Conservation (phyloP, 2,797 vertebrate genomes). For the Dermochelys coriacea region DNA sequence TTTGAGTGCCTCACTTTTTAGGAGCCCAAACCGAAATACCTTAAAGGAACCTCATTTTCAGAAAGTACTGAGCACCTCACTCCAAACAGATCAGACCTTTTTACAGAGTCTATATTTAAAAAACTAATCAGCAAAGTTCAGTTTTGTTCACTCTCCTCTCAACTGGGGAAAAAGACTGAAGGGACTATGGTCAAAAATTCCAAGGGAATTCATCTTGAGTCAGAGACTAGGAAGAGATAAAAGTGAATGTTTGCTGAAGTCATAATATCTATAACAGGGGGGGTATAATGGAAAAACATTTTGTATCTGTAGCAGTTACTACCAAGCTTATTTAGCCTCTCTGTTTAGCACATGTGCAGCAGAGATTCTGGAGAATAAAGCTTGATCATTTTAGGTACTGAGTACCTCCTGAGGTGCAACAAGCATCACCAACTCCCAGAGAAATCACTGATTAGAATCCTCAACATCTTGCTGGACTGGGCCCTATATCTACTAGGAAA, state of each 20-base stretch:
- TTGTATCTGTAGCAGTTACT: not conserved
- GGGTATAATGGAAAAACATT: not conserved
- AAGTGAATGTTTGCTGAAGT: not conserved
- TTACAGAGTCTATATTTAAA: slow-evolving; percentile 59
- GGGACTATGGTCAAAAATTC: not conserved
- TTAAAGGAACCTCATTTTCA: slow-evolving; percentile 43
- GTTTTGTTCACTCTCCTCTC: slow-evolving; percentile 28
- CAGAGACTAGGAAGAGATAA: not conserved
- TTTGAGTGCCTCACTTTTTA: not conserved
- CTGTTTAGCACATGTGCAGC: slow-evolving; percentile 28
- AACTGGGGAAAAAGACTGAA: not conserved
- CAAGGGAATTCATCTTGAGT: not conserved
- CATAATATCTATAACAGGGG: not conserved
- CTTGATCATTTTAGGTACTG: not conserved
- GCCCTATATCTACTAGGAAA: not conserved
- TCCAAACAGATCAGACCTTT: slow-evolving; percentile 39
- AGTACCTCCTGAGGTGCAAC: not conserved
- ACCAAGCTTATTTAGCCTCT: slow-evolving; percentile 61
- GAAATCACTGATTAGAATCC: not conserved
- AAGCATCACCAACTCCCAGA: not conserved
- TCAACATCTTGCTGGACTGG: not conserved
- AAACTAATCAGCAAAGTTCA: slow-evolving; percentile 53
- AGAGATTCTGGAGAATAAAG: not conserved
- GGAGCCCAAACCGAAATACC: slow-evolving; percentile 55
- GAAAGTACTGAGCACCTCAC: slow-evolving; percentile 32